Conservation (phyloP, 2,888 invertebrate genomes). For the Orgyia antiqua region DNA sequence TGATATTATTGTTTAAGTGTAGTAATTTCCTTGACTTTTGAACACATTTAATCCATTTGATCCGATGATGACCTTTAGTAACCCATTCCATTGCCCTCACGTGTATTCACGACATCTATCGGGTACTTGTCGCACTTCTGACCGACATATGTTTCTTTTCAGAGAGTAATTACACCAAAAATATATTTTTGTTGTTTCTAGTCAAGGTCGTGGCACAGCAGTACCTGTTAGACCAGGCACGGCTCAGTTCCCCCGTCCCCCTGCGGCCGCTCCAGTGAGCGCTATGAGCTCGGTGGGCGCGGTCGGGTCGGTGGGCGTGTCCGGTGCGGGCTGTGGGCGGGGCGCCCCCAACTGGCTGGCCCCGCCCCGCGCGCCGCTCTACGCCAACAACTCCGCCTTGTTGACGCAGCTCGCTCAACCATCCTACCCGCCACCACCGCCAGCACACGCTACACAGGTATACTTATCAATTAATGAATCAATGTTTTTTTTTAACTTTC, state of each 20-base stretch:
- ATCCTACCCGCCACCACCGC: conserved; percentile 70
- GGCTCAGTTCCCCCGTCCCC: conserved; percentile 6
- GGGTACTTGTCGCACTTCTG: no score
- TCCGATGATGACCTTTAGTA: no score
- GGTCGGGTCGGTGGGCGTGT: conserved; percentile 27
- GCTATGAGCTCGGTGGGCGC: conserved; percentile 23
- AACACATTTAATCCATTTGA: no score
- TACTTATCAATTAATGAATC: no score
- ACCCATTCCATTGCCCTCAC: no score
- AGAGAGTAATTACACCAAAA: no score
- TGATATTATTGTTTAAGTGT: no score
- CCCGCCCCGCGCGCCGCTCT: conserved; percentile 57
- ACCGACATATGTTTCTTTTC: no score
- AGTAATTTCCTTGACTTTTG: no score
- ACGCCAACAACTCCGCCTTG: conserved; percentile 67
- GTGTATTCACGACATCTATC: no score
- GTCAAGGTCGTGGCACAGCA: conserved; percentile 36
- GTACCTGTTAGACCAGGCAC: conserved; percentile 12
- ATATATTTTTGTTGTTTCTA: no score
- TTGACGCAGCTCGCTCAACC: conserved; percentile 82
- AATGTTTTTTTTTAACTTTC: no score
- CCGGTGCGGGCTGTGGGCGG: conserved; percentile 30
- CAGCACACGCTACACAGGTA: conserved; percentile 35
- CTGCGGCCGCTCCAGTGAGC: conserved; percentile 20
- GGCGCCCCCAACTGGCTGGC: conserved; percentile 38